Percentiles rank a stretch among this genome's conserved stretches.
These are phyloP conservation scores for Diploptera punctata DNA, from an alignment of 2,888 invertebrate species.

Conservation along the genomic window DNA sequence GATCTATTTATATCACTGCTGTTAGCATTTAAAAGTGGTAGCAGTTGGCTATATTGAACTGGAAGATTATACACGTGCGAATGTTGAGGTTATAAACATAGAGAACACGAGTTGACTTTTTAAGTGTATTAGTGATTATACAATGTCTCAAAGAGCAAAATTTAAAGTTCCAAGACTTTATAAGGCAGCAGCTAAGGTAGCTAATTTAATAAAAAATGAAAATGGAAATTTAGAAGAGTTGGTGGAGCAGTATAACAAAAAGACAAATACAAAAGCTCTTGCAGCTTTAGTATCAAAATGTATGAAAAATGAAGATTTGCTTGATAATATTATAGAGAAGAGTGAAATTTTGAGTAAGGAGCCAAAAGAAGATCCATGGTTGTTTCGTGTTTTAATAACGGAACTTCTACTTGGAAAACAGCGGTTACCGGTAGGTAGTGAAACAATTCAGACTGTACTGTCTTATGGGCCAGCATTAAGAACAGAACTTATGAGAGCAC, in stretches of 20 bases:
- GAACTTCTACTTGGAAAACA: slow-evolving; percentile 26
- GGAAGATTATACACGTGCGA: background rate
- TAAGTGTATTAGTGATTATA: too few species aligned
- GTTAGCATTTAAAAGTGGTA: too few species aligned
- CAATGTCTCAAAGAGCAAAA: background rate
- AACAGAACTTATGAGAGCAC: slow-evolving; percentile 2
- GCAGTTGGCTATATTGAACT: background rate
- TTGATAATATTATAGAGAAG: slow-evolving; percentile 2
- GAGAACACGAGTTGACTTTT: too few species aligned
- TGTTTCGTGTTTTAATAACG: slow-evolving; percentile 4
- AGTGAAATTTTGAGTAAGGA: background rate
- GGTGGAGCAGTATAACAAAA: background rate
- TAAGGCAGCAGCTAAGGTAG: slow-evolving; percentile 7
- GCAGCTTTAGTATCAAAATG: background rate
- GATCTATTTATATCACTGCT: too few species aligned
- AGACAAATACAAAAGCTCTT: slow-evolving; percentile 8
- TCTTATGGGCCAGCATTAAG: background rate
- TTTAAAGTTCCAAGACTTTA: slow-evolving; percentile 19
- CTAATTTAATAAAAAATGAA: background rate
- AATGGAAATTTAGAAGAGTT: slow-evolving; percentile 17
- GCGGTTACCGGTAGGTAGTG: slow-evolving; percentile 4
- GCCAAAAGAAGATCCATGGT: background rate
- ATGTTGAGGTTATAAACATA: too few species aligned
- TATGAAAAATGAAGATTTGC: background rate
- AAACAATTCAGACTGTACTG: slow-evolving; percentile 6